These are phyloP conservation scores for Thecophora atra DNA, from an alignment of 2,888 invertebrate species.

Conservation along the genomic window DNA sequence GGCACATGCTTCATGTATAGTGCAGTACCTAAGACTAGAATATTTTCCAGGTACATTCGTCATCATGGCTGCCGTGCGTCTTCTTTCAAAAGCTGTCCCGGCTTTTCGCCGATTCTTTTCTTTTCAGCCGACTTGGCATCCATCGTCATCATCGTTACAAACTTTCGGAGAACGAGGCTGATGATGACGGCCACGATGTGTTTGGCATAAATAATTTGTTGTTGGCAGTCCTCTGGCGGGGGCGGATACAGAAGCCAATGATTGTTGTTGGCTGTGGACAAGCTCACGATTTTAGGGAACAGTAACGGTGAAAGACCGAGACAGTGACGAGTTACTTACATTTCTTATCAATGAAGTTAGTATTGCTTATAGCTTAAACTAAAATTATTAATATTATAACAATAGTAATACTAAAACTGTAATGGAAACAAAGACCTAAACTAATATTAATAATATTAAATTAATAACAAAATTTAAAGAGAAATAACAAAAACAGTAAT, in stretches of 20 bases:
- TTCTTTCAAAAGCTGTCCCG: not conserved
- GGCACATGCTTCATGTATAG: not conserved
- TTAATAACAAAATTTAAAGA: too few relatives aligned
- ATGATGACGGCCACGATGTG: conserved; percentile 40
- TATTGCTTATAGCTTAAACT: too few relatives aligned
- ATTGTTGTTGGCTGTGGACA: not conserved
- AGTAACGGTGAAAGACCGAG: not conserved
- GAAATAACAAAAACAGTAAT: too few relatives aligned
- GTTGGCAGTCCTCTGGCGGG: not conserved
- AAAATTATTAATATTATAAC: too few relatives aligned
- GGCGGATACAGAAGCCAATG: not conserved
- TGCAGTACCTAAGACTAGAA: not conserved
- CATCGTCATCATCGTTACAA: conserved; percentile 25
- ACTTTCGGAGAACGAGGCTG: conserved; percentile 28
- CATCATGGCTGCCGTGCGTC: conserved; percentile 3
- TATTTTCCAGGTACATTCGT: conserved; percentile 15
- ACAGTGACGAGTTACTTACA: too few relatives aligned
- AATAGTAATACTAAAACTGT: too few relatives aligned
- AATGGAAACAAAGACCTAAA: too few relatives aligned
- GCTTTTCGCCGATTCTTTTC: not conserved
- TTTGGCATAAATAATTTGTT: conserved; percentile 40
- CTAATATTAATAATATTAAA: too few relatives aligned
- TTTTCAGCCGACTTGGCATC: not conserved
- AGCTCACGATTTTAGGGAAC: not conserved
- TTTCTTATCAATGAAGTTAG: too few relatives aligned